Base-by-base conservation (phyloP, 2,113 vertebrate genomes). In the Upupa epops region DNA sequence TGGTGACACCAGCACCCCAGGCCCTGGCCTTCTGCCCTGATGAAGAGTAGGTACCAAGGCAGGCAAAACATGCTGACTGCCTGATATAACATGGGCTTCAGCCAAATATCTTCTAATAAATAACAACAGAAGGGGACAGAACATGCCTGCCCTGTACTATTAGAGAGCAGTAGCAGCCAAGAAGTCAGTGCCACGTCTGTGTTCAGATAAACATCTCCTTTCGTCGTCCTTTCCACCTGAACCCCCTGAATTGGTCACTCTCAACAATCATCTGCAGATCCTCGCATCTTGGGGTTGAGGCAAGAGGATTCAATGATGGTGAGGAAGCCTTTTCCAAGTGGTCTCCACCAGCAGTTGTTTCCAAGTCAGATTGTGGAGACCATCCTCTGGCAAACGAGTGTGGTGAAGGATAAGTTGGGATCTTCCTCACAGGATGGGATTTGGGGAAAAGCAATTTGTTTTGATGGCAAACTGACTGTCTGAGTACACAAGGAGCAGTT, bases 131-230 rank as follows among this genome's bases (percentile, higher is more conserved):
- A 74, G 13, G 28, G 32, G 65, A 15, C 9, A 0, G 0, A 26
- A 2, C 4, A 1, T 0, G 11, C 0, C 0, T 2, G 45, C 4
- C 11, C 26, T 10, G 55, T 12, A 54, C 70, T 18, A 2, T 9
- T 26, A 29, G 28, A 7, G 3, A 40, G 9, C 22, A 28, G 26
- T 1, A 37, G 11, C 21, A 45, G 12, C 2, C 11, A 7, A 29
- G 11, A 37, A 37, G 21, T 7, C 54, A 37, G 17, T 28, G 34
- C 8, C n/a, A 22, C 5, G 3, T 54, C 13, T 37, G 2, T 4
- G 24, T 52, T 49, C 26, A 25, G 40, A 31, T 11, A 15, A 60
- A 37, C 20, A 4, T 22, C 46, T 59, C 14, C 13, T 48, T 79
- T 72, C 13, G 2, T 66, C 6, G 10, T 24, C 19, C 22, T n/a